phyloP scores from a whole-genome alignment of 1,140 invertebrate genomes.

The Cheumatopsyche charites region DNA sequence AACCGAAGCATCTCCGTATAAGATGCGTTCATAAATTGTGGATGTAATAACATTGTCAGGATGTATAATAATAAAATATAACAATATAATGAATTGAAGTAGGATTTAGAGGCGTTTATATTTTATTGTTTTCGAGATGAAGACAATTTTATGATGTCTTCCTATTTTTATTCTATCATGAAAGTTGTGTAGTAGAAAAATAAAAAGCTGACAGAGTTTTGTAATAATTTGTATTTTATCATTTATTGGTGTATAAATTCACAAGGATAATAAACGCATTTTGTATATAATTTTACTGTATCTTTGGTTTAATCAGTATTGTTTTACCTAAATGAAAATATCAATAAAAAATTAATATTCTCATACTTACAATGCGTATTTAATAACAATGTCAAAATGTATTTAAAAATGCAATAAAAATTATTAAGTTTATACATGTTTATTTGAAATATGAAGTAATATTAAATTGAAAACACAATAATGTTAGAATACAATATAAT shows the following conservation, averaged over 20 bases:
- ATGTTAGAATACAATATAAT: slow-evolving; percentile 1
- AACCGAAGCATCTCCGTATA: background rate
- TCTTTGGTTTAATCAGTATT: slow-evolving; percentile 27
- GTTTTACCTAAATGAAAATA: slow-evolving; percentile 3
- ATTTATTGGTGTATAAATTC: slow-evolving; percentile 48
- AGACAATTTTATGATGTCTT: too few species aligned
- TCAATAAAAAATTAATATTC: slow-evolving; percentile 14
- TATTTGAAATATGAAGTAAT: background rate
- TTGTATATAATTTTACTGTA: slow-evolving; percentile 32
- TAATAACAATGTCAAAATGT: slow-evolving; percentile 3
- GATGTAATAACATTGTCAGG: background rate
- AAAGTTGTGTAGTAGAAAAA: background rate
- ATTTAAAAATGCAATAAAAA: slow-evolving; percentile 4
- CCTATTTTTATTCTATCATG: too few species aligned
- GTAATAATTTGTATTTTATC: slow-evolving; percentile 47
- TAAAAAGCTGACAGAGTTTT: background rate
- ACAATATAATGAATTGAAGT: too few species aligned
- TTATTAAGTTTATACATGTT: background rate
- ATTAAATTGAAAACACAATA: background rate
- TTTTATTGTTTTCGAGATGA: too few species aligned
- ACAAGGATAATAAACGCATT: slow-evolving; percentile 45
- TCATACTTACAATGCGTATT: slow-evolving; percentile 1
- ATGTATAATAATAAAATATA: too few species aligned
- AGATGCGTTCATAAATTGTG: background rate
- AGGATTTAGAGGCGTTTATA: too few species aligned